Evolutionary conservation across 2,888 invertebrate species (phyloP).

Genomic region (Endomychus coccineus): DNA sequence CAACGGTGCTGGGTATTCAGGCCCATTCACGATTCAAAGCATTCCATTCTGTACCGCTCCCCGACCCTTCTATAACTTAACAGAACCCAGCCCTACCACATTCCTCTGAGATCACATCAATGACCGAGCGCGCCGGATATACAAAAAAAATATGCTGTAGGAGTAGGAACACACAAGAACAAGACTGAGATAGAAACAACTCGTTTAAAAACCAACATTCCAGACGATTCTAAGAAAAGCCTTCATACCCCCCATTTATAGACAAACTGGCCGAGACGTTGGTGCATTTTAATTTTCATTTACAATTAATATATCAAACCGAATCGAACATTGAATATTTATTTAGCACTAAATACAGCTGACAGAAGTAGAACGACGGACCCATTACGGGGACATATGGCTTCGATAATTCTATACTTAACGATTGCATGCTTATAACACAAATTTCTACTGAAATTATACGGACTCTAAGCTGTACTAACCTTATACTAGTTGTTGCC

Average conservation of each 20-base stretch:
- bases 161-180: slow-evolving; percentile 23
- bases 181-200: slow-evolving; percentile 27
- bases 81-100: slow-evolving; percentile 42
- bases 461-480: slow-evolving; percentile 5
- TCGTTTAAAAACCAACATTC: slow-evolving; percentile 28
- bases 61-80: slow-evolving; percentile 27
- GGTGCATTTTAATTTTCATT: slow-evolving; percentile 11
- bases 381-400: slow-evolving; percentile 27
- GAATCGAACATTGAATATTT: slow-evolving; percentile 1
- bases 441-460: background rate
- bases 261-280: slow-evolving; percentile 9
- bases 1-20: slow-evolving; percentile 31
- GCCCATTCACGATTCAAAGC: slow-evolving; percentile 45
- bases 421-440: background rate
- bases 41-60: slow-evolving; percentile 39
- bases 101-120: slow-evolving; percentile 46
- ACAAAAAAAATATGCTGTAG: slow-evolving; percentile 31
- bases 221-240: slow-evolving; percentile 30
- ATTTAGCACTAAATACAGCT: slow-evolving; percentile 1
- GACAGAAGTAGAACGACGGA: slow-evolving; percentile 24
- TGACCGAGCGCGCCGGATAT: slow-evolving; percentile 44
- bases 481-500: slow-evolving; percentile 6
- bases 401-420: slow-evolving; percentile 17
- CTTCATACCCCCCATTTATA: slow-evolving; percentile 4
- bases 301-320: background rate